Evolutionary conservation across 1,140 invertebrate species (phyloP), one percentile per base, ranked within the genome.

Genomic region (Ctenoplectra terminalis): DNA sequence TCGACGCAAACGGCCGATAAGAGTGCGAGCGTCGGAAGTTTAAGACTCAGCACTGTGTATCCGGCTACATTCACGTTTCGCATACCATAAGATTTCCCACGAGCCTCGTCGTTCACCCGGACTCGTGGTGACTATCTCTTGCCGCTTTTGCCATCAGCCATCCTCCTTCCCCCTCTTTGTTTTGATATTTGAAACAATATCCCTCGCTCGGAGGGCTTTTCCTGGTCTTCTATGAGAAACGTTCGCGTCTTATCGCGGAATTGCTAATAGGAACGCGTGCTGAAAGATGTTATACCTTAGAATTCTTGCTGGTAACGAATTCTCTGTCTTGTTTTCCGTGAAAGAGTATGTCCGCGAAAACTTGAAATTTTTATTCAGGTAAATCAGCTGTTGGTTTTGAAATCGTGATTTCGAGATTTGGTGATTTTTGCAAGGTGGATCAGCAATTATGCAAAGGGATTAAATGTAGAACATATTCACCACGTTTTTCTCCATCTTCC

Each of bases 11-110:
- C 61, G 66, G 67, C 71, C 56, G 76, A 86, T 87, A 87, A 72
- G 80, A 60, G 60, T 58, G 72, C 63, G 46, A 52, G 82, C 64
- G 73, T 48, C 56, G 71, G 72, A 88, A 85, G 54, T 76, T 74
- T 63, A 81, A 81, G 78, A 76, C 56, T 56, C 31, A 34, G 8
- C 8, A 6, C 7, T 6, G 37, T 61, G 54, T 81, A 63, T 37
- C 37, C 46, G 61, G 23, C n/a, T 26, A 46, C 69, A 26, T 34
- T 50, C 80, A 50, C 77, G 50, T 84, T 88, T 78, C 88, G 85
- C 85, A 83, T 85, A 70, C 78, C 87, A 86, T 92, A 91, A 94
- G 92, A 94, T 94, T 94, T 94, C 93, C 92, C 93, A 67, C 26
- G 91, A 81, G 93, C 87, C 78, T 87, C 90, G 92, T 93, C 90